Conservation (phyloP, 2,113 vertebrate species). For the Ptyas mucosa region DNA sequence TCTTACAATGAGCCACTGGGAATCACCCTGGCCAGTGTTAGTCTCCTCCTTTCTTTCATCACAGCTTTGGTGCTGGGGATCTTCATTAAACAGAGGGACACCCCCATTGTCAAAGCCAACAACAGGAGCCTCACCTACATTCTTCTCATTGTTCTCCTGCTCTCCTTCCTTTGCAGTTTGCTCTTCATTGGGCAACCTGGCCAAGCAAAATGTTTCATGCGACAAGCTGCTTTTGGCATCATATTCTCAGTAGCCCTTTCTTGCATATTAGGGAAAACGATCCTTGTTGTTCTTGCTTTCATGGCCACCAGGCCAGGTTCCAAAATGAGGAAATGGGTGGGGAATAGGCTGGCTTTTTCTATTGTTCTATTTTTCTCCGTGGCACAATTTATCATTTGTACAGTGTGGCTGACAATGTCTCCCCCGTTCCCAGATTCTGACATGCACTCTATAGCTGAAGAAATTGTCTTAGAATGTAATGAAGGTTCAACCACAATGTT, state of each 20-base stretch:
- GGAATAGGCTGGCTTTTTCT: not conserved
- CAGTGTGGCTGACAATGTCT: not conserved
- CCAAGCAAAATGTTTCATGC: not conserved
- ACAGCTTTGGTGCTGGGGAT: too few relatives aligned
- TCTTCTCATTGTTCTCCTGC: not conserved
- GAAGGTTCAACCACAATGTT: not conserved
- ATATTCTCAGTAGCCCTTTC: not conserved
- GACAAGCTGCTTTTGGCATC: not conserved
- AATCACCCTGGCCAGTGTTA: not conserved
- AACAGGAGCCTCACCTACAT: not conserved
- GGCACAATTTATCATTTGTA: not conserved
- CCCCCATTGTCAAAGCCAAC: not conserved
- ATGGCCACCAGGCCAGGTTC: not conserved
- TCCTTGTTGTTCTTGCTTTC: not conserved
- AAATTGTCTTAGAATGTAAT: not conserved
- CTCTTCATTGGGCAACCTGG: not conserved
- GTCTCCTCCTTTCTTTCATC: too few relatives aligned
- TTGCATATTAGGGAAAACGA: not conserved
- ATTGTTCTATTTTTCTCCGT: not conserved
- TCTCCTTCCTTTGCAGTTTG: not conserved
- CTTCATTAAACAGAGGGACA: not conserved
- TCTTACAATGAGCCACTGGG: not conserved
- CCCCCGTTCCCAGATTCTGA: not conserved
- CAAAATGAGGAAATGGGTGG: not conserved
- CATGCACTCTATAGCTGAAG: not conserved